Percentiles rank a stretch among this genome's conserved stretches.
These are phyloP conservation scores for Tapera naevia DNA, from an alignment of 2,797 vertebrate genomes.

Conservation along the genomic window DNA sequence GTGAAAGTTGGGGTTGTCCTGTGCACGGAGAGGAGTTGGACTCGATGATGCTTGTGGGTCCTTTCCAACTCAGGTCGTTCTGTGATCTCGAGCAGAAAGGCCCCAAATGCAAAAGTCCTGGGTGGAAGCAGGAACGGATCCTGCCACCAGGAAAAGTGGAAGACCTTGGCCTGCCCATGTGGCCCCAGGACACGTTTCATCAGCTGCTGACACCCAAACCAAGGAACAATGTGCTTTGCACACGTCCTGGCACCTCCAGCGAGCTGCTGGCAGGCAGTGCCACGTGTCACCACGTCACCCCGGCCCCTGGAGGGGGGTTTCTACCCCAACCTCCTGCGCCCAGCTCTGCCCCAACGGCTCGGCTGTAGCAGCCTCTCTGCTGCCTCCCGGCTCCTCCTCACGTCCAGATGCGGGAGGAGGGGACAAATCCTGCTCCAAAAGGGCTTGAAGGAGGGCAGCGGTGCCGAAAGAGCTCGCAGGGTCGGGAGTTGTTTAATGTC, in stretches of 20 bases:
- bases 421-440: neutral
- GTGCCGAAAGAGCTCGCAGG: fast-evolving
- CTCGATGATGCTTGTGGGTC: too few species aligned
- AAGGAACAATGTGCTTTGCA: neutral
- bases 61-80: too few species aligned
- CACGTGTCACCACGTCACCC: neutral
- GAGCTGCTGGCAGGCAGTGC: neutral
- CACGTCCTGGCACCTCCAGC: neutral
- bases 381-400: neutral
- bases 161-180: fast-evolving
- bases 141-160: neutral
- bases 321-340: fast-evolving
- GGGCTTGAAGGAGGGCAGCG: fast-evolving
- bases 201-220: neutral
- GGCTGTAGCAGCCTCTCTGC: neutral
- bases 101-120: fast-evolving
- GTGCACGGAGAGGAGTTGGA: too few species aligned
- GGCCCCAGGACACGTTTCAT: neutral
- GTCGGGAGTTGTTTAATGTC: neutral
- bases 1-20: too few species aligned
- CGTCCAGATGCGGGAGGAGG: fast-evolving
- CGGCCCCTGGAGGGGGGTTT: neutral
- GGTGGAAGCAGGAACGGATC: neutral
- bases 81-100: too few species aligned
- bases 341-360: neutral